Conservation (phyloP, 2,113 vertebrate species). For the Nothocercus nigrocapillus region DNA sequence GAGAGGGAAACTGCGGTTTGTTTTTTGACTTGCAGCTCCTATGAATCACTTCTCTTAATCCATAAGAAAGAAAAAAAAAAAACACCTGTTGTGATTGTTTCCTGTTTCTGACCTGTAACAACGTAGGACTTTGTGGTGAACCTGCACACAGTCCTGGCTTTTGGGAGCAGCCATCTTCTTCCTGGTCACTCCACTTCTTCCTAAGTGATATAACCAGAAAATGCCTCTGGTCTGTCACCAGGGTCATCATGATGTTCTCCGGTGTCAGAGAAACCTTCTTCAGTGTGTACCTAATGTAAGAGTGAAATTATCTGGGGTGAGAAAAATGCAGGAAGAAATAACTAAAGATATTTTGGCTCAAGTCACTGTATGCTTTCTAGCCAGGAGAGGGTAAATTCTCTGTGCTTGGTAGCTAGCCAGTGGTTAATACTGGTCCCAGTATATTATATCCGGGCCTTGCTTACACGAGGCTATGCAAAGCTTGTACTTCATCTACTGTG, state of each 20-base stretch:
- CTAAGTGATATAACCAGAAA: background rate
- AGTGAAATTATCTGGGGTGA: background rate
- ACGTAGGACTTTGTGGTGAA: slow-evolving; percentile 61
- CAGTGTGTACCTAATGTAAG: background rate
- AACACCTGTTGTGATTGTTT: slow-evolving; percentile 61
- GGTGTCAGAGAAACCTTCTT: background rate
- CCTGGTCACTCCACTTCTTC: slow-evolving; percentile 26
- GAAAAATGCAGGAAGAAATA: background rate
- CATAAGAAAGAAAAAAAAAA: slow-evolving; percentile 36
- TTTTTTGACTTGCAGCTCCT: slow-evolving; percentile 68
- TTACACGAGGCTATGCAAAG: slow-evolving; percentile 42
- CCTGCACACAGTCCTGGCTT: slow-evolving; percentile 52
- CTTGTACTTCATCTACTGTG: background rate
- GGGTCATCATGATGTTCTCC: slow-evolving; percentile 39
- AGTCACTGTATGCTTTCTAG: background rate
- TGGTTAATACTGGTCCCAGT: slow-evolving; percentile 10
- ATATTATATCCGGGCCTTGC: slow-evolving; percentile 18
- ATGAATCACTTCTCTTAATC: slow-evolving; percentile 67
- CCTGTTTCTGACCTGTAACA: slow-evolving; percentile 62
- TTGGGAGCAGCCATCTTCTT: slow-evolving; percentile 76
- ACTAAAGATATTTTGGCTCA: slow-evolving; percentile 6
- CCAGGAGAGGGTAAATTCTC: background rate
- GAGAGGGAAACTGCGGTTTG: slow-evolving; percentile 63
- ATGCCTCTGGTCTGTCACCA: background rate
- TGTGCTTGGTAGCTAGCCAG: background rate